These are phyloP conservation scores for Gorsachius magnificus DNA, from an alignment of 2,797 vertebrate species.

Conservation along the genomic window DNA sequence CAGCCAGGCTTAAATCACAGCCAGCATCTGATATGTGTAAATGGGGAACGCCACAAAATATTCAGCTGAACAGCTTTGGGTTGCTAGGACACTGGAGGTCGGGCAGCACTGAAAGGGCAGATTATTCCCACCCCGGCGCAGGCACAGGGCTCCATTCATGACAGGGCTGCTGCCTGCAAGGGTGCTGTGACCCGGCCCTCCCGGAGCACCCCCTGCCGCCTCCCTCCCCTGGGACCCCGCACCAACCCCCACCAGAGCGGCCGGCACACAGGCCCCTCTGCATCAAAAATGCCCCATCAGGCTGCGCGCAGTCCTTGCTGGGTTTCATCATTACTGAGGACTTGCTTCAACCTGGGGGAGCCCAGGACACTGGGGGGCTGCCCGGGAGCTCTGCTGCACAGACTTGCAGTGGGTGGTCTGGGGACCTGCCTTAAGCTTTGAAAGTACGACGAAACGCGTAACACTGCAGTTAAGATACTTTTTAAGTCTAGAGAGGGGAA, in stretches of 20 bases:
- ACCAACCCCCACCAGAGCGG: background rate
- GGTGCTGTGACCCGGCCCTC: background rate
- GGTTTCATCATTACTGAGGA: background rate
- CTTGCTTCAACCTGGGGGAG: background rate
- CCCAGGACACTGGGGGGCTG: fast-evolving
- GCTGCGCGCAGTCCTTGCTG: background rate
- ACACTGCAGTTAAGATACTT: background rate
- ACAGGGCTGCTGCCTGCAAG: background rate
- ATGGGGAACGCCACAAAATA: constrained; percentile 50
- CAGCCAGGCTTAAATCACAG: constrained; percentile 48
- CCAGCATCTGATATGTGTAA: constrained; percentile 65
- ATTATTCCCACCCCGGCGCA: constrained; percentile 63
- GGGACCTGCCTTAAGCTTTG: background rate
- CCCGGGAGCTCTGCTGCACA: background rate
- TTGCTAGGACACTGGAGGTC: constrained; percentile 76
- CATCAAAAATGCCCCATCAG: background rate
- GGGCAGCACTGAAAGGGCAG: constrained; percentile 62
- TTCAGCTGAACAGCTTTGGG: constrained; percentile 28
- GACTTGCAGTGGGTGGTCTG: background rate
- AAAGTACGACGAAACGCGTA: background rate
- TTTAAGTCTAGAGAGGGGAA: background rate
- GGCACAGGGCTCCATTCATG: constrained; percentile 17
- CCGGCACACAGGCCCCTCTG: fast-evolving
- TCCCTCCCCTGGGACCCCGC: fast-evolving
- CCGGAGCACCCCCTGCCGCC: background rate